Conservation (phyloP, 2,888 invertebrate genomes). For the Altica lythri region DNA sequence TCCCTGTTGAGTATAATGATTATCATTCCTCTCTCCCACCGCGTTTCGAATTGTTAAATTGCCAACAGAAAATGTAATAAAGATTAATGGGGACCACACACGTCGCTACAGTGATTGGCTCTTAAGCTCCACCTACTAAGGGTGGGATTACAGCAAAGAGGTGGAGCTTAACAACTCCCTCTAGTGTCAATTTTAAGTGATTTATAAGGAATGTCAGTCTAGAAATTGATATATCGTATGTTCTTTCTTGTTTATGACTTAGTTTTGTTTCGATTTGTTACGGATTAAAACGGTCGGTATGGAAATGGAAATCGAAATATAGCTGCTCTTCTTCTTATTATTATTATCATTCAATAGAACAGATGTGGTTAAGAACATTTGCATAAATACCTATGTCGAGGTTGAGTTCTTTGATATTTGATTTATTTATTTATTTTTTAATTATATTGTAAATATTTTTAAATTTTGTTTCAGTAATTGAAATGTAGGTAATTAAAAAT, state of each 20-base stretch:
- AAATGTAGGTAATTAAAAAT: constrained; percentile 36
- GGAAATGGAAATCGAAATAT: constrained; percentile 35
- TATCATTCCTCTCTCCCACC: constrained; percentile 45
- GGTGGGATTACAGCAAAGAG: constrained; percentile 24
- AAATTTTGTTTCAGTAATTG: background rate
- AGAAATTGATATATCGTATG: constrained; percentile 45
- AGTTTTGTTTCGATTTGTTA: constrained; percentile 44
- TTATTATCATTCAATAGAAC: too few relatives aligned
- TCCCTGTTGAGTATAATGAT: constrained; percentile 39
- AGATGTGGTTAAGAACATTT: constrained; percentile 38
- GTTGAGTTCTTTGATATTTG: too few relatives aligned
- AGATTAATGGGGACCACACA: constrained; percentile 59
- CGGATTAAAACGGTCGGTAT: constrained; percentile 42
- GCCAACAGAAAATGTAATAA: constrained; percentile 57
- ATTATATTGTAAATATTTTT: background rate
- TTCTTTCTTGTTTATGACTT: constrained; percentile 43
- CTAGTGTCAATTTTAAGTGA: constrained; percentile 48
- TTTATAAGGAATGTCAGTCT: constrained; percentile 44
- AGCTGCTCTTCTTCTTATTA: too few relatives aligned
- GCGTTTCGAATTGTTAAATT: constrained; percentile 56
- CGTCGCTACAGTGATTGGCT: constrained; percentile 57
- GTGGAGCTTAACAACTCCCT: too few relatives aligned
- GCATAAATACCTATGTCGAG: constrained; percentile 41
- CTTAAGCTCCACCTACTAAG: constrained; percentile 44
- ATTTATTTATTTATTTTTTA: too few relatives aligned